These are phyloP conservation scores for Heloderma charlesbogerti DNA, from an alignment of 2,113 vertebrate species.

Conservation along the genomic window DNA sequence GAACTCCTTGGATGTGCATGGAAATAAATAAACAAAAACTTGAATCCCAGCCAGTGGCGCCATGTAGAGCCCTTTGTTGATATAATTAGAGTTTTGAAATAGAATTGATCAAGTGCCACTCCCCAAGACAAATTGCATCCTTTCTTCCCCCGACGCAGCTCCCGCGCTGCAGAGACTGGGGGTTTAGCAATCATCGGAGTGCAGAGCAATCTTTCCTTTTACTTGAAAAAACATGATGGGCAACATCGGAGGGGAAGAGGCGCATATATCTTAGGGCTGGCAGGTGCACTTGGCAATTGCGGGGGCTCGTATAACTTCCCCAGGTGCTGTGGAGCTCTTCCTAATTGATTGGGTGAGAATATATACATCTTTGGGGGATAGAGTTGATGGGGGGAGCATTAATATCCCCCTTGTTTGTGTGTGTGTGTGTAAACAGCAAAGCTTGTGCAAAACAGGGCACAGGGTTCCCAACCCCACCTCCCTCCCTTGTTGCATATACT, in stretches of 20 bases:
- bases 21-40: conserved; percentile 48
- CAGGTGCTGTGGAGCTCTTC: neutral
- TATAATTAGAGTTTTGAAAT: conserved; percentile 55
- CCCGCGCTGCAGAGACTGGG: neutral
- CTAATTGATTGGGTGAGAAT: conserved; percentile 8
- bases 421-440: neutral
- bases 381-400: neutral
- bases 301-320: neutral
- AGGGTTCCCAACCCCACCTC: neutral
- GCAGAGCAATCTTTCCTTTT: conserved; percentile 32
- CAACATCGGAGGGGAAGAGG: neutral
- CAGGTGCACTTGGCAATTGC: conserved; percentile 5
- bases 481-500: neutral
- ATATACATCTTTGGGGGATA: neutral
- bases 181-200: conserved; percentile 26
- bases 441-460: neutral
- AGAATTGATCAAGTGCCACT: conserved; percentile 65
- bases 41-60: conserved; percentile 39
- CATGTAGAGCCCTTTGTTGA: conserved; percentile 54
- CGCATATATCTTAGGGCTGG: conserved; percentile 16
- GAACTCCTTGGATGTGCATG: neutral
- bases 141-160: neutral
- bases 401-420: neutral
- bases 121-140: conserved; percentile 52
- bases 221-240: conserved; percentile 20